Conservation (phyloP, 1,140 invertebrate species). For the Euschistus heros region DNA sequence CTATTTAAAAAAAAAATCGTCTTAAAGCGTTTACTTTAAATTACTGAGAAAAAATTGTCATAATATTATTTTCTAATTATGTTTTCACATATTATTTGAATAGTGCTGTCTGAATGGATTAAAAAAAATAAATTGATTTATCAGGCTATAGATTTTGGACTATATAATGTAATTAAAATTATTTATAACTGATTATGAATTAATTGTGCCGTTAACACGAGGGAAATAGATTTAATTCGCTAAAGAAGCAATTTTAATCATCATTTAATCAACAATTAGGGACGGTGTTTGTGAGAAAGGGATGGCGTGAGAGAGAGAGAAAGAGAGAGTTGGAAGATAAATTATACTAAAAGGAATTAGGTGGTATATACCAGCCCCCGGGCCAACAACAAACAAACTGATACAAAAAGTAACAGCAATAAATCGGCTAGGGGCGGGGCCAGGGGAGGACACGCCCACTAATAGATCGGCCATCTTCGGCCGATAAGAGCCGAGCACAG, state of each 20-base stretch:
- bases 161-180: too few relatives aligned
- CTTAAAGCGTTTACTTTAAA: too few relatives aligned
- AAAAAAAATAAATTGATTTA: too few relatives aligned
- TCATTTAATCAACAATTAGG: conserved; percentile 8
- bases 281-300: background rate
- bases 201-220: too few relatives aligned
- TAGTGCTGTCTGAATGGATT: too few relatives aligned
- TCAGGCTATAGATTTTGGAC: too few relatives aligned
- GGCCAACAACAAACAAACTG: background rate
- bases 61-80: too few relatives aligned
- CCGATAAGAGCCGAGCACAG: background rate
- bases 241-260: background rate
- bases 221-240: too few relatives aligned
- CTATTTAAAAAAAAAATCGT: too few relatives aligned
- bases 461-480: background rate
- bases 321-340: background rate
- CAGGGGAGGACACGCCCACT: background rate
- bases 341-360: conserved; percentile 13
- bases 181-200: too few relatives aligned
- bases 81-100: too few relatives aligned
- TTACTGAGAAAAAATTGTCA: too few relatives aligned
- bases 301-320: background rate
- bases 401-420: conserved; percentile 6
- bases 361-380: background rate
- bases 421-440: background rate